These are phyloP conservation scores for Papilio machaon DNA, from an alignment of 1,140 invertebrate species.

Conservation along the genomic window DNA sequence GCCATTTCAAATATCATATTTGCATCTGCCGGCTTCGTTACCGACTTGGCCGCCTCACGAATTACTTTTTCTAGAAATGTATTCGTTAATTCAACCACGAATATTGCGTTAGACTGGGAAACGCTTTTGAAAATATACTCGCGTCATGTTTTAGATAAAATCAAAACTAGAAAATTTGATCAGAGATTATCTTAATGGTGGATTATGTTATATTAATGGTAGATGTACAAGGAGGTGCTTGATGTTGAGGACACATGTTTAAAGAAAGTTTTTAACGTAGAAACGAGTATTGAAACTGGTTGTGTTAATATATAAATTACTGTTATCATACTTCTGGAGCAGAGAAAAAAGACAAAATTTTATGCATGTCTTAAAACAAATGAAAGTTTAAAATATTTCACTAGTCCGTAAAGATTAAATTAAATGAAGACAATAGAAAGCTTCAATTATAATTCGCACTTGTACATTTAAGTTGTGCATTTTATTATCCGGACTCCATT, in stretches of 20 bases:
- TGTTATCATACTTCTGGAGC: background rate
- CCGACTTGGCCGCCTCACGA: constrained; percentile 50
- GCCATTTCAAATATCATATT: constrained; percentile 78
- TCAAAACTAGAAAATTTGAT: background rate
- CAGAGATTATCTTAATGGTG: background rate
- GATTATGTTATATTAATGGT: too few species aligned
- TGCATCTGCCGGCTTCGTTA: constrained; percentile 70
- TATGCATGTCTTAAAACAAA: background rate
- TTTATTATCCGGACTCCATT: constrained; percentile 64
- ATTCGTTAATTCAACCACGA: constrained; percentile 18
- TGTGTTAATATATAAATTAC: background rate
- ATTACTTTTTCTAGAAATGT: constrained; percentile 43
- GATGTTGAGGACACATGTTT: too few species aligned
- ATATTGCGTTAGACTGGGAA: background rate
- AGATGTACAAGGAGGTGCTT: too few species aligned
- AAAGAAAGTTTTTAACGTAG: background rate
- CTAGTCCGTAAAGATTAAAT: constrained; percentile 23
- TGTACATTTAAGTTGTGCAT: constrained; percentile 52
- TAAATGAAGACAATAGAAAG: constrained; percentile 1
- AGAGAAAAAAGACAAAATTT: background rate
- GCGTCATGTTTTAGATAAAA: background rate
- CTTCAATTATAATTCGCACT: constrained; percentile 39
- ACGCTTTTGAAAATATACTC: background rate
- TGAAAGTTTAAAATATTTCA: background rate
- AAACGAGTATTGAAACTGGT: background rate